Evolutionary conservation across 2,888 invertebrate species (phyloP).

Genomic region (Hofmannophila pseudospretella): DNA sequence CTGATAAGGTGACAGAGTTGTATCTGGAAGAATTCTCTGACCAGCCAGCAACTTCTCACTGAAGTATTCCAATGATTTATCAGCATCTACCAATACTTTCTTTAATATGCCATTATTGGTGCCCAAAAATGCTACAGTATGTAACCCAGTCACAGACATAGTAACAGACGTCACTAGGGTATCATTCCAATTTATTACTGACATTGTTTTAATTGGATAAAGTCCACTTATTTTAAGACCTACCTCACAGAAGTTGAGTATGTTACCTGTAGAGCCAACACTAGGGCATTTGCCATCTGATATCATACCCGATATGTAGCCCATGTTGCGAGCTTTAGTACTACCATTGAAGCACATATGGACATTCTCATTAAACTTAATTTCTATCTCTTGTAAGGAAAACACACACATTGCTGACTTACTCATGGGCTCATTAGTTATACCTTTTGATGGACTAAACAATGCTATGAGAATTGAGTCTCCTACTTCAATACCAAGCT

Average conservation of each 20-base stretch:
- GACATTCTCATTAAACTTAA: conserved; percentile 96
- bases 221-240: conserved; percentile 95
- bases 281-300: conserved; percentile 94
- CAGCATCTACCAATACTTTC: conserved; percentile 84
- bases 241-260: conserved; percentile 94
- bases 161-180: conserved; percentile 90
- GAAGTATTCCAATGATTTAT: conserved; percentile 88
- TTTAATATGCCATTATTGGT: conserved; percentile 90
- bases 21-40: conserved; percentile 89
- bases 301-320: conserved; percentile 93
- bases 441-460: conserved; percentile 93
- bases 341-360: conserved; percentile 98
- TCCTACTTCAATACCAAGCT: conserved; percentile 88
- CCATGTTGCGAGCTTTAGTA: conserved; percentile 94
- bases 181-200: conserved; percentile 87
- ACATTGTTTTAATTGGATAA: conserved; percentile 87
- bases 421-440: conserved; percentile 88
- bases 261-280: conserved; percentile 92
- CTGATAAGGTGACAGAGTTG: conserved; percentile 89
- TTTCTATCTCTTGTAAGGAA: conserved; percentile 92
- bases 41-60: conserved; percentile 89
- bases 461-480: conserved; percentile 90
- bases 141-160: conserved; percentile 91
- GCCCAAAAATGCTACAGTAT: conserved; percentile 96
- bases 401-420: conserved; percentile 96